Percentiles rank a stretch among this genome's conserved stretches.
Conservation (phyloP, 1,140 invertebrate species). For the Phocides pigmalion region DNA sequence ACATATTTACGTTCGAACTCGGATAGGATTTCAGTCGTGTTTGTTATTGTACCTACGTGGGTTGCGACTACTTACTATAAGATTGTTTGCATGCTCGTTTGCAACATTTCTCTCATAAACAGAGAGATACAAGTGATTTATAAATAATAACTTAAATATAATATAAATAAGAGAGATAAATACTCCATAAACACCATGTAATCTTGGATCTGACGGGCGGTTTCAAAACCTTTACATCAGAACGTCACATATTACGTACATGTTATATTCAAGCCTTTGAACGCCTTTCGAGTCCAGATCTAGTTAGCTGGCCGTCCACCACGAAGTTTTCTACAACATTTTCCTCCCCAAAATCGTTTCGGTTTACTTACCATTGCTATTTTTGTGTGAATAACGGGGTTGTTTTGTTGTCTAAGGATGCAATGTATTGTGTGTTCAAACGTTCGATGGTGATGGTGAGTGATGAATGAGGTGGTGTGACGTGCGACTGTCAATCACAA, state of each 20-base stretch:
- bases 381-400: constrained; percentile 7
- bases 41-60: too few relatives aligned
- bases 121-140: too few relatives aligned
- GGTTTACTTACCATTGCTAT: constrained; percentile 38
- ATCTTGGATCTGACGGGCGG: constrained; percentile 36
- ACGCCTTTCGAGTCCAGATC: constrained; percentile 44
- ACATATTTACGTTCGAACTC: too few relatives aligned
- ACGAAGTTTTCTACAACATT: neutral
- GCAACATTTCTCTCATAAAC: too few relatives aligned
- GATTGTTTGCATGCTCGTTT: too few relatives aligned
- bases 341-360: neutral
- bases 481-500: constrained; percentile 78
- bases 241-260: constrained; percentile 44
- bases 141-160: too few relatives aligned
- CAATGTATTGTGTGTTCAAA: constrained; percentile 44
- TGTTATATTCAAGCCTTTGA: constrained; percentile 30
- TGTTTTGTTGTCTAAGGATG: constrained; percentile 4
- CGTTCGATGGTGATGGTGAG: constrained; percentile 38
- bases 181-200: constrained; percentile 28
- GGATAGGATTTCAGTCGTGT: too few relatives aligned
- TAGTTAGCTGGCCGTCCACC: constrained; percentile 47
- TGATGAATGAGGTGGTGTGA: constrained; percentile 62
- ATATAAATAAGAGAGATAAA: neutral
- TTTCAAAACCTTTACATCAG: constrained; percentile 46
- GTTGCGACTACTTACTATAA: too few relatives aligned